Evolutionary conservation across 2,797 vertebrate genomes (phyloP).

Genomic region (Pseudomugil tenellus): DNA sequence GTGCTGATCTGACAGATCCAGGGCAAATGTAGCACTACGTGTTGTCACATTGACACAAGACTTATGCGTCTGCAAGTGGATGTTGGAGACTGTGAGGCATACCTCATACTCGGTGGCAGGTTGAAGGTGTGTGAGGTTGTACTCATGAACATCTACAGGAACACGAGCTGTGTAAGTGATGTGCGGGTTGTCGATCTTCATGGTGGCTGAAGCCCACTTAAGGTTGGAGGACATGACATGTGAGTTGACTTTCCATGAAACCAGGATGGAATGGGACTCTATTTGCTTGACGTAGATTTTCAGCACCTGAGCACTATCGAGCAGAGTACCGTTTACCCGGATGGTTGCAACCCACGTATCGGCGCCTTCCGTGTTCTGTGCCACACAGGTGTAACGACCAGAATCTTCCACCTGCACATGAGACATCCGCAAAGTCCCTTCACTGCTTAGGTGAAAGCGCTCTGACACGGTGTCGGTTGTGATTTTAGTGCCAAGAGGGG

Average conservation of each 20-base stretch:
- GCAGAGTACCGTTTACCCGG: slow-evolving; percentile 92
- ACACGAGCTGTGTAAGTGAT: slow-evolving; percentile 98
- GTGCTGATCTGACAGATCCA: slow-evolving; percentile 90
- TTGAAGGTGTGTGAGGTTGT: slow-evolving; percentile 96
- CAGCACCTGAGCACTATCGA: slow-evolving; percentile 92
- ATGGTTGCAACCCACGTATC: slow-evolving; percentile 92
- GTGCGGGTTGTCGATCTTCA: slow-evolving; percentile 98
- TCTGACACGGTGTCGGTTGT: slow-evolving; percentile 89
- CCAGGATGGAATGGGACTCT: slow-evolving; percentile 92
- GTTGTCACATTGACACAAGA: slow-evolving; percentile 98
- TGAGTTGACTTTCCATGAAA: slow-evolving; percentile 96
- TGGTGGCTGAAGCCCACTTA: slow-evolving; percentile 97
- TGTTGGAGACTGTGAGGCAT: slow-evolving; percentile 93
- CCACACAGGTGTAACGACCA: slow-evolving; percentile 93
- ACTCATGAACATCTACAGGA: slow-evolving; percentile 95
- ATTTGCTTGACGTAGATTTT: slow-evolving; percentile 96
- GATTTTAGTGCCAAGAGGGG: slow-evolving; percentile 92
- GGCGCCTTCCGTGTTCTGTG: slow-evolving; percentile 93
- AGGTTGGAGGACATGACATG: slow-evolving; percentile 94
- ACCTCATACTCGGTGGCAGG: slow-evolving; percentile 96
- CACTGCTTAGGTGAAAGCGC: slow-evolving; percentile 89
- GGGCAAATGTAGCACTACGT: slow-evolving; percentile 87
- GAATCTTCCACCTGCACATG: slow-evolving; percentile 93
- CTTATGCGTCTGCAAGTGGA: slow-evolving; percentile 94
- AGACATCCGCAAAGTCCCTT: slow-evolving; percentile 90